These are phyloP conservation scores for Dasyprocta punctata DNA, from an alignment of 2,113 vertebrate genomes.

Conservation along the genomic window DNA sequence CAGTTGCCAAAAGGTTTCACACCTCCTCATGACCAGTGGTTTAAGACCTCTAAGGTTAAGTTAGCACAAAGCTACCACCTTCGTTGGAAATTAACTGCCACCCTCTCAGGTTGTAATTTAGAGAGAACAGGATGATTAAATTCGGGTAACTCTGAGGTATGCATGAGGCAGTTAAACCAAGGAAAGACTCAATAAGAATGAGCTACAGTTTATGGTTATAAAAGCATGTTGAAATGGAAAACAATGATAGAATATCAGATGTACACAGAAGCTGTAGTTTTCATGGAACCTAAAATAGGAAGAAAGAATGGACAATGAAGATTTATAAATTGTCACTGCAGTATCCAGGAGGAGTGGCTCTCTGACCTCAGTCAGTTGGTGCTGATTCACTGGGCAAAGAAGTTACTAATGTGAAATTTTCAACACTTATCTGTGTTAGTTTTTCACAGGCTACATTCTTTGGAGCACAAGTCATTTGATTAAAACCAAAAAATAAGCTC, in stretches of 20 bases:
- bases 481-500: background rate
- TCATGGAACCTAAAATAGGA: background rate
- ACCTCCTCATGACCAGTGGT: background rate
- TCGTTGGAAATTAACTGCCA: conserved; percentile 1
- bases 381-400: background rate
- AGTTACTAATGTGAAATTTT: background rate
- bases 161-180: background rate
- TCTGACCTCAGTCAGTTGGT: background rate
- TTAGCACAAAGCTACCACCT: background rate
- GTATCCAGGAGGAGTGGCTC: background rate
- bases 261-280: background rate
- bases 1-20: conserved; percentile 2
- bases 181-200: background rate
- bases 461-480: background rate
- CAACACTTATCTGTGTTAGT: background rate
- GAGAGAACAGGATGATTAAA: background rate
- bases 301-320: background rate
- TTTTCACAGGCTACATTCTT: background rate
- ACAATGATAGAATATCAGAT: background rate
- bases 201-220: background rate
- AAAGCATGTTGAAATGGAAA: background rate
- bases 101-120: background rate
- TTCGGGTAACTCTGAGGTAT: background rate
- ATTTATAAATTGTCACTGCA: conserved; percentile 16
- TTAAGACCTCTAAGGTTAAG: background rate